Percentiles rank a stretch among this genome's conserved stretches.
Evolutionary conservation across 2,888 invertebrate genomes (phyloP).

Genomic region (Apodemia zela): DNA sequence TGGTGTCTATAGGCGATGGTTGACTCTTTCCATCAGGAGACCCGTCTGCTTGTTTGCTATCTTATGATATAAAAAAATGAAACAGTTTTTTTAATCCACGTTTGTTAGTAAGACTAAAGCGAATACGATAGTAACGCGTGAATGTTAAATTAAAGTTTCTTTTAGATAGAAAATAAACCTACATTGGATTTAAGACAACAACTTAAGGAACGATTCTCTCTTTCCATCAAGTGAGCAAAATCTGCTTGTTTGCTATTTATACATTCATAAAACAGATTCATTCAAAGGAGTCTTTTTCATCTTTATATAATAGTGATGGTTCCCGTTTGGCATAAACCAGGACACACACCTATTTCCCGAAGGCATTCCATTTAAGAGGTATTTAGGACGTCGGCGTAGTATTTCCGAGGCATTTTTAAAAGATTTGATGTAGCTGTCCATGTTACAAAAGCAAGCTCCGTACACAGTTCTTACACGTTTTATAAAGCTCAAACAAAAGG

Average conservation of each 20-base stretch:
- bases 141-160: not conserved
- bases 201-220: not conserved
- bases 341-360: slow-evolving; percentile 26
- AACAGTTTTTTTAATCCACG: no score
- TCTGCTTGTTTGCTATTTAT: not conserved
- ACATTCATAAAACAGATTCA: not conserved
- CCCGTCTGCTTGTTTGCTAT: no score
- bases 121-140: no score
- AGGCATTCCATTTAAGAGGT: slow-evolving; percentile 21
- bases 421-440: not conserved
- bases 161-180: no score
- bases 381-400: slow-evolving; percentile 22
- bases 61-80: no score
- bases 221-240: not conserved
- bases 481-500: not conserved
- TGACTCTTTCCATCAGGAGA: no score
- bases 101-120: no score
- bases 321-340: slow-evolving; percentile 19
- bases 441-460: no score
- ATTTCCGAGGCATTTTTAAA: slow-evolving; percentile 14
- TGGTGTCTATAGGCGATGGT: no score
- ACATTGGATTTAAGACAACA: no score
- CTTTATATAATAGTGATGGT: slow-evolving; percentile 8
- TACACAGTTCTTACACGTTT: not conserved
- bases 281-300: not conserved